Base-by-base conservation (phyloP, 2,888 invertebrate species). In the Drosophila sordidapex region DNA sequence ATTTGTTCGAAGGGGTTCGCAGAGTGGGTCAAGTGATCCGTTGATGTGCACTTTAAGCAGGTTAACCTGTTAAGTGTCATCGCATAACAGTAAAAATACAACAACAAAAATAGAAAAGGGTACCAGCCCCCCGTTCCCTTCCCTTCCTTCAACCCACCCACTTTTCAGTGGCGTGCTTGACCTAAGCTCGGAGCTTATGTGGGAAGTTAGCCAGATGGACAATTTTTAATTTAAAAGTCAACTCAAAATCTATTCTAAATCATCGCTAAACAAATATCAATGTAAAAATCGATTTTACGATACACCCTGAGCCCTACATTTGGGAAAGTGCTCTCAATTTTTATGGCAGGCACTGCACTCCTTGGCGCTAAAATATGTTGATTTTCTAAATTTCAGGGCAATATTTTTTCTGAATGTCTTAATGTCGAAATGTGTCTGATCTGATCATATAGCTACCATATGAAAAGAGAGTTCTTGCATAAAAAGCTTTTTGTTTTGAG, bases 21-120 rank as follows among this genome's bases (percentile, higher is more conserved):
- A 46, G 46, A 61, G 61, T 65, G 90, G 90, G 85, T 86, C 88
- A 86, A 88, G 71, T 69, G 78, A 74, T 79, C 74, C 89, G 76
- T 88, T 89, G 88, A 86, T 86, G 86, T 78, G 90, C 90, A 88
- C 83, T 89, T 89, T 88, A 86, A 83, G 90, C 85, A 85, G 86
- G 81, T 86, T 89, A 89, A 89, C 88, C 90, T 81, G 90, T 70
- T 79, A 79, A 80, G 64, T 80, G 82, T 74, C 82, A 68, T 70
- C 64, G 46, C 67, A 35, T 21, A 65, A 58, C 67, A 57, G 63
- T 6, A 61, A 11, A 13, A 25, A 18, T 4, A 27, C 29, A 15
- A 4, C 25, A 27, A 29, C 36, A 62, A 59, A 46, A 33, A 40
- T 8, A 43, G 0, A 56, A 57, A 57, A 21, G 31, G 15, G 29